These are phyloP conservation scores for Panulirus ornatus DNA, from an alignment of 1,140 invertebrate genomes.

Conservation along the genomic window DNA sequence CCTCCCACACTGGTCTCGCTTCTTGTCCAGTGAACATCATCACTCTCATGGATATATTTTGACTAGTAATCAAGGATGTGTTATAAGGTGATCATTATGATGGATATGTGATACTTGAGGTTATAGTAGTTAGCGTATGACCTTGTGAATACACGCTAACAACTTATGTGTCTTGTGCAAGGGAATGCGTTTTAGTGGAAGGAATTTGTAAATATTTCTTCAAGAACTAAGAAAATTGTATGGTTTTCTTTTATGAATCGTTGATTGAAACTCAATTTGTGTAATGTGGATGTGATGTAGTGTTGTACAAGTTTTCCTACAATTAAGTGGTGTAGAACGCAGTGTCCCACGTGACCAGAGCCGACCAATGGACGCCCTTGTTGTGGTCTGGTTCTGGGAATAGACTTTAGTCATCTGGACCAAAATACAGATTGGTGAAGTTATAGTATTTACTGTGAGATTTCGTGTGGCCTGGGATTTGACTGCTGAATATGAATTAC, in stretches of 20 bases:
- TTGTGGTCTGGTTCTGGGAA: conserved; percentile 69
- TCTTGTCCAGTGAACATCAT: not conserved
- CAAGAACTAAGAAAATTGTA: not conserved
- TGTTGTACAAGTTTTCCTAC: not conserved
- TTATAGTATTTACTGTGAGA: not conserved
- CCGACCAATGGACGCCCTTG: conserved; percentile 58
- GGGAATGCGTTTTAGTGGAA: not conserved
- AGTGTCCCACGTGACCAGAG: conserved; percentile 44
- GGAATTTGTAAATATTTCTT: not conserved
- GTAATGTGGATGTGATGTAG: not conserved
- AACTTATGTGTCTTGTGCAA: conserved; percentile 4
- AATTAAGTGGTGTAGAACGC: conserved; percentile 23
- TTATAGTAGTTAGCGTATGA: conserved; percentile 10
- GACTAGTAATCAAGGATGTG: not conserved
- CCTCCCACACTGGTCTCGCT: not conserved
- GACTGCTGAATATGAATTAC: conserved; percentile 38
- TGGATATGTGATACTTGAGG: not conserved
- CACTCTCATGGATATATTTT: not conserved
- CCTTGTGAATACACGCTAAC: conserved; percentile 47
- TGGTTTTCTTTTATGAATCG: not conserved
- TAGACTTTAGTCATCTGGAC: conserved; percentile 69
- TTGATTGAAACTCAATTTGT: not conserved
- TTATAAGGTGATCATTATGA: not conserved
- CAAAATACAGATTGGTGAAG: conserved; percentile 41
- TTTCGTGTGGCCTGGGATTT: conserved; percentile 32